Evolutionary conservation across 2,888 invertebrate genomes (phyloP), one percentile per base, ranked within the genome.

Genomic region (Dasypolia templi): DNA sequence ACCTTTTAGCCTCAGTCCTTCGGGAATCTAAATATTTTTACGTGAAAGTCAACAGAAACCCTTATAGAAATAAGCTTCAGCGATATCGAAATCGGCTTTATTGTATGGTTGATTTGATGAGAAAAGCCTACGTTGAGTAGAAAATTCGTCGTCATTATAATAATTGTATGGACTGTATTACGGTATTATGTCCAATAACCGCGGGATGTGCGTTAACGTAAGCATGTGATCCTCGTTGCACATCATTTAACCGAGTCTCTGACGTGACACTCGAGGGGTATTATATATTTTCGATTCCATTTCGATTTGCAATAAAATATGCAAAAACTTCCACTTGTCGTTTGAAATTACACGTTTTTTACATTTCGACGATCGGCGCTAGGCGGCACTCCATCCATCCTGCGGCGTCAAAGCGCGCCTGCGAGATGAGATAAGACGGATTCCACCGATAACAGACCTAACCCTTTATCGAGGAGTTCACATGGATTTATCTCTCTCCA

Each of bases 401-500:
- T 59, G 19, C 26, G 53, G 75, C 71, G 75, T 74, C 79, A 79
- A 81, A 79, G 51, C 58, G 59, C 65, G 77, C 73, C 80, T 84
- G 80, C 56, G 63, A 84, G 85, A 78, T 78, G 77, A 85, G 86
- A 86, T 87, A 82, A 85, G 77, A 42, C 72, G 70, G 62, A 73
- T 78, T 79, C 72, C 79, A 32, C 75, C 72, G 85, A 85, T 86
- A 86, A 79, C 75, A 75, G 73, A 83, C 71, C 66, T 82, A 81
- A 73, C 79, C 80, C 82, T 86, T 86, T 84, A 88, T 80, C 84
- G 77, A 75, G 78, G 80, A 64, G 72, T 83, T 85, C 84, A 76
- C 77, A 76, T 72, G 77, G 81, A 89, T 88, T 89, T 87, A 89
- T 89, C 71, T 83, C 76, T 66, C 81, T 81, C 78, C 51, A 66